phyloP scores from a whole-genome alignment of 2,888 invertebrate species.

The Trilocha varians region DNA sequence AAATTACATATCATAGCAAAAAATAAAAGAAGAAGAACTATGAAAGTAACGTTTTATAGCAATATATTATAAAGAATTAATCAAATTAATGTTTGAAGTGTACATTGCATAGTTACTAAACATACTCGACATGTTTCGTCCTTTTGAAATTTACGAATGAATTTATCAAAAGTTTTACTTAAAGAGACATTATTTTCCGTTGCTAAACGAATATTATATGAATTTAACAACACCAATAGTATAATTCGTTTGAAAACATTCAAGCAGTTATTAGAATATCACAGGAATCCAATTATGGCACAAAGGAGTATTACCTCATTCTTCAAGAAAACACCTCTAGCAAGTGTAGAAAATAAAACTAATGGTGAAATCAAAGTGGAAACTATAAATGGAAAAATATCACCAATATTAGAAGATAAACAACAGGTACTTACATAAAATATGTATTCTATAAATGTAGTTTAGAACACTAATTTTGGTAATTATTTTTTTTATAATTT shows the following conservation, averaged over 20 bases:
- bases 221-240: neutral
- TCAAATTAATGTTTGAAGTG: too few species aligned
- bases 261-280: too few species aligned
- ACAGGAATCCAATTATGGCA: slow-evolving; percentile 32
- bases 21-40: too few species aligned
- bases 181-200: neutral
- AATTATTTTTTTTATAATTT: too few species aligned
- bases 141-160: neutral
- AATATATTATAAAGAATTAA: too few species aligned
- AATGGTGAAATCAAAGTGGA: slow-evolving; percentile 10
- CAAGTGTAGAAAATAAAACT: slow-evolving; percentile 17
- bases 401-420: slow-evolving; percentile 15
- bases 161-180: neutral
- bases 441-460: neutral
- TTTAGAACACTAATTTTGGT: neutral
- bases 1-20: neutral
- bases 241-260: neutral
- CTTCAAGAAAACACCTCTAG: slow-evolving; percentile 52
- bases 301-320: slow-evolving; percentile 64
- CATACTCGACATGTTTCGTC: too few species aligned
- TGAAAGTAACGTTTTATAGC: too few species aligned
- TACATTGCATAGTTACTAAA: too few species aligned
- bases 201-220: neutral
- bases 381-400: slow-evolving; percentile 2
- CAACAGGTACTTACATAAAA: slow-evolving; percentile 19